Conservation (phyloP, 2,888 invertebrate genomes). For the Acronicta psi region DNA sequence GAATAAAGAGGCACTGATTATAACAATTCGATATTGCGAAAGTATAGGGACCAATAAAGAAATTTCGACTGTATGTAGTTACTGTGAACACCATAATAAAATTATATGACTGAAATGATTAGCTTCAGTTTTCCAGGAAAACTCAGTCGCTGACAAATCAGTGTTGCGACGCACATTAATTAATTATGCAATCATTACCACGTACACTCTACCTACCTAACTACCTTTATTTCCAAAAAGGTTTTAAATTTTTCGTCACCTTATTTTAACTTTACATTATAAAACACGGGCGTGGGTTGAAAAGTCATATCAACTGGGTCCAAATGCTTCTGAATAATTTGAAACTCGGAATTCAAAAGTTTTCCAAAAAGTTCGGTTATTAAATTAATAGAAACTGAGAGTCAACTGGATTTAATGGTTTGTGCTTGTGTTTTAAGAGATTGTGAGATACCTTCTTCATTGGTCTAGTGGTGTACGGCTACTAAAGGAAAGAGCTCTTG, state of each 20-base stretch:
- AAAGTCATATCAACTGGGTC: slow-evolving; percentile 26
- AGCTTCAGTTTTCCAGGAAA: no score
- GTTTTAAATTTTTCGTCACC: neutral
- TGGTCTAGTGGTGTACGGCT: neutral
- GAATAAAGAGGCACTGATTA: no score
- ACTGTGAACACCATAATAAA: no score
- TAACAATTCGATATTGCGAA: no score
- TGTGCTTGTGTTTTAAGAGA: slow-evolving; percentile 15
- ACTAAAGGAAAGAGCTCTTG: no score
- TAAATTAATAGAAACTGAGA: slow-evolving; percentile 45
- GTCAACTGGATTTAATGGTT: slow-evolving; percentile 27
- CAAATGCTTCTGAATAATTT: slow-evolving; percentile 45
- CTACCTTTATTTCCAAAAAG: neutral
- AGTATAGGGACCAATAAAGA: no score
- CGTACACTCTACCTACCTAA: no score
- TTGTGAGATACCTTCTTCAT: neutral
- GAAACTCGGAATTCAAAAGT: slow-evolving; percentile 37
- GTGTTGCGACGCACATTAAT: neutral
- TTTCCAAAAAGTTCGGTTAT: slow-evolving; percentile 34
- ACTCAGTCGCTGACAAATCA: no score
- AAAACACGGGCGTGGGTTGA: slow-evolving; percentile 27
- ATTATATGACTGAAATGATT: no score
- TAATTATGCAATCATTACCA: neutral
- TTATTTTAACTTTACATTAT: slow-evolving; percentile 20
- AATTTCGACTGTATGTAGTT: no score